Evolutionary conservation across 2,888 invertebrate genomes (phyloP).

Genomic region (Myathropa florea): DNA sequence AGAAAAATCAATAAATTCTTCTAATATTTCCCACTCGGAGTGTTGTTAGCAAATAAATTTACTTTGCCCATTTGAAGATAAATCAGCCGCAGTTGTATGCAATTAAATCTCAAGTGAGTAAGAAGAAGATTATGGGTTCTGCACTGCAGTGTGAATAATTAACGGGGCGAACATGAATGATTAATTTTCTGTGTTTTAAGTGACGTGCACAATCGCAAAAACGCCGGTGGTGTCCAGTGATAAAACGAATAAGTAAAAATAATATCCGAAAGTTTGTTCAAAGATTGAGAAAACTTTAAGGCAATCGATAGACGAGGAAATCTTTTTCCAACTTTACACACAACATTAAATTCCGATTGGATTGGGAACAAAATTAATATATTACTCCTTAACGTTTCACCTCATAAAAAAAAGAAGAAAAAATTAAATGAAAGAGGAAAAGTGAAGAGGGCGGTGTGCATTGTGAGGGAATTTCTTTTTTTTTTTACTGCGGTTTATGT

Average conservation of each 20-base stretch:
- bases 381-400: constrained; percentile 34
- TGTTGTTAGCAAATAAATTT: constrained; percentile 31
- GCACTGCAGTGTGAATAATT: constrained; percentile 63
- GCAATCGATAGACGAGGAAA: not conserved
- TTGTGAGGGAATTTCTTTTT: constrained; percentile 59
- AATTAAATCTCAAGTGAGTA: constrained; percentile 66
- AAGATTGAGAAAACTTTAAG: not conserved
- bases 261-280: not conserved
- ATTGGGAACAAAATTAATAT: constrained; percentile 28
- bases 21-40: constrained; percentile 38
- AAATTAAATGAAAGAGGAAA: not conserved
- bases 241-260: constrained; percentile 23
- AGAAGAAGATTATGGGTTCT: constrained; percentile 35
- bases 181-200: constrained; percentile 58
- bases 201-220: constrained; percentile 64
- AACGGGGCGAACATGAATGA: constrained; percentile 58
- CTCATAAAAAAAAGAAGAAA: constrained; percentile 7
- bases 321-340: constrained; percentile 12
- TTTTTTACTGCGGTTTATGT: constrained; percentile 53
- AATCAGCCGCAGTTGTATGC: constrained; percentile 33
- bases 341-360: constrained; percentile 11
- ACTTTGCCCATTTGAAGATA: not conserved
- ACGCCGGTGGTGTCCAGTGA: constrained; percentile 52
- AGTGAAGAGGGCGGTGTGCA: constrained; percentile 26
- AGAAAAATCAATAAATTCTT: constrained; percentile 65